Base-by-base conservation (phyloP, 2,888 invertebrate genomes). In the Protula sp. region DNA sequence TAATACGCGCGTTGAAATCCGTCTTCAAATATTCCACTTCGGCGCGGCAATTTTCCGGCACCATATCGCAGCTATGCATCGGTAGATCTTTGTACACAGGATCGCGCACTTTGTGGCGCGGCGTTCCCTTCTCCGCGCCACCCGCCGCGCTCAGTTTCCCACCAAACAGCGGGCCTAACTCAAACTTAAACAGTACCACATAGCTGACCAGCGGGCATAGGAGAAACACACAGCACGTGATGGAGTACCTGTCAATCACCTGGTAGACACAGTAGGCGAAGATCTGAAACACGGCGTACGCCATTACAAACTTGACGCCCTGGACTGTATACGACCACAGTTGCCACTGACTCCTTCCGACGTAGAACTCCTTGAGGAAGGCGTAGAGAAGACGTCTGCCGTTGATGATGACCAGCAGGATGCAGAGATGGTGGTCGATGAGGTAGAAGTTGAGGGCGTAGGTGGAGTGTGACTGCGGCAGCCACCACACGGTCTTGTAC, bases 401-500 rank as follows among this genome's bases (percentile, higher is more conserved):
- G 71, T 93, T 84, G 70, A 95, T 85, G 5, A 91, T 86, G 59
- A 89, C 83, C 68, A 95, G 91, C 76, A 97, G 91, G 58, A 88
- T 85, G 48, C 94, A 87, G 60, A 98, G 83, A 79, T 94, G 88
- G 0, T 87, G 87, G 80, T 98, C 95, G 74, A 98, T 94, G 68
- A n/a, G n/a, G n/a, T n/a, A n/a, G n/a, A n/a, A n/a, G n/a, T n/a
- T n/a, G n/a, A 97, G 87, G 62, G 91, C 89, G 76, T 92, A 90
- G 73, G 87, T 87, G 62, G 89, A 90, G 77, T 92, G 89, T 0
- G 94, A 93, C 77, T 95, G 89, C 0, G 94, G 93, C 57, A 97
- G 81, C 98, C 98, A 99, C 94, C 95, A 99, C 19, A 92, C 90
- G 1, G 94, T 94, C 70, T 93, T 87, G 77, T 98, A 98, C 45